A percentile compares a stretch with the other conserved stretches of the same genome.
phyloP scores from a whole-genome alignment of 2,113 vertebrate species.

The Tonatia bakeri region DNA sequence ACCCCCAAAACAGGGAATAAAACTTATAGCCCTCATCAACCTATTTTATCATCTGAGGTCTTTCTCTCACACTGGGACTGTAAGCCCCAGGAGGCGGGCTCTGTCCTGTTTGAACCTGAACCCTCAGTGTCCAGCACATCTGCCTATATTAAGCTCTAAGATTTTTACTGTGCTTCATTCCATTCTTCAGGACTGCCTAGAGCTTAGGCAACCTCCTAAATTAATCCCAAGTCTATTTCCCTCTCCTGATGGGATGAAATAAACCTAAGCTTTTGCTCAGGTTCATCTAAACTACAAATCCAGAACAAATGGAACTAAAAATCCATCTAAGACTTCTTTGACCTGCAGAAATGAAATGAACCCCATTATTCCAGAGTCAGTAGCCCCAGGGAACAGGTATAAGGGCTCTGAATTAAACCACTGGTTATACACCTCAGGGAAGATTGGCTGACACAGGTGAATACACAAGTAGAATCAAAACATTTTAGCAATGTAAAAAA shows the following conservation, averaged over 20 bases:
- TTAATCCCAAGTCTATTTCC: background rate
- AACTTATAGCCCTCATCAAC: background rate
- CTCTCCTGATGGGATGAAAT: background rate
- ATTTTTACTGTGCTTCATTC: background rate
- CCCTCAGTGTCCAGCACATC: background rate
- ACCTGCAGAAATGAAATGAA: background rate
- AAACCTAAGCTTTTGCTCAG: background rate
- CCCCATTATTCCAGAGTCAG: background rate
- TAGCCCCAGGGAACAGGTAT: background rate
- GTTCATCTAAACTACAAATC: slow-evolving; percentile 2
- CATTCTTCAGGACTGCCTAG: background rate
- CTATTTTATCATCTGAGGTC: background rate
- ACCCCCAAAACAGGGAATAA: background rate
- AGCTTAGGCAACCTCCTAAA: background rate
- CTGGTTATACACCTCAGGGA: background rate
- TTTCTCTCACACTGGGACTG: background rate
- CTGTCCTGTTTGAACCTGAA: background rate
- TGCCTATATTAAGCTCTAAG: background rate
- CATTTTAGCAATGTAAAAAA: background rate
- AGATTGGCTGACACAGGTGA: background rate
- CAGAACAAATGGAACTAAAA: slow-evolving; percentile 11
- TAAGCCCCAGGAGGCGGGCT: background rate
- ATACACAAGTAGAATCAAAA: slow-evolving; percentile 23
- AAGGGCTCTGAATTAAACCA: background rate
- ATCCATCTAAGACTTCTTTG: background rate